Conservation (phyloP, 2,113 vertebrate genomes). For the Pelobates fuscus region DNA sequence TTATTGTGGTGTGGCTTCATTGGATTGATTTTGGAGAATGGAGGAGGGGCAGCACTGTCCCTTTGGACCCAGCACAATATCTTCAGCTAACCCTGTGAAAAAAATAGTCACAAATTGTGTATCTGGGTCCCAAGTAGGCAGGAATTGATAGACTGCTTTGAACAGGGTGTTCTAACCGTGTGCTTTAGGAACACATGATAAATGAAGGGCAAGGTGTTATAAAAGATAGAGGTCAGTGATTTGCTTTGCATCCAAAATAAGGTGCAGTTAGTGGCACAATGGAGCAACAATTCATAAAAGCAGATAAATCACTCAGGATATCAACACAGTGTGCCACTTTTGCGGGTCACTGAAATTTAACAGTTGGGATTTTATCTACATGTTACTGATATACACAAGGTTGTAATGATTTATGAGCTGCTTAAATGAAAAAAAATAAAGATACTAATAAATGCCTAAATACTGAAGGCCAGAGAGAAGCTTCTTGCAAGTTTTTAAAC, state of each 20-base stretch:
- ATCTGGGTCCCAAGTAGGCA: neutral
- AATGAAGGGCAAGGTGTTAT: conserved; percentile 14
- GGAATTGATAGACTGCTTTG: neutral
- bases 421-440: neutral
- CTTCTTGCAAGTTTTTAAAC: neutral
- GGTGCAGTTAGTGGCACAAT: conserved; percentile 32
- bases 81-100: too few relatives aligned
- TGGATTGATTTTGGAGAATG: too few relatives aligned
- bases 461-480: neutral
- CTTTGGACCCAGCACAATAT: too few relatives aligned
- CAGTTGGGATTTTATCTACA: conserved; percentile 33
- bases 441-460: neutral
- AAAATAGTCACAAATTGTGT: neutral
- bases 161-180: neutral
- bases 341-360: conserved; percentile 38
- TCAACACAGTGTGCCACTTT: conserved; percentile 5
- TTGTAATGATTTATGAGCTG: conserved; percentile 14
- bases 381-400: neutral
- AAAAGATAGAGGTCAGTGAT: neutral
- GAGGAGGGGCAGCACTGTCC: too few relatives aligned
- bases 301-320: conserved; percentile 9
- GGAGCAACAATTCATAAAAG: conserved; percentile 9
- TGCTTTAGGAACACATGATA: neutral
- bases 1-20: too few relatives aligned
- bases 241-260: conserved; percentile 21